These are phyloP conservation scores for Drosophila pachea DNA, from an alignment of 1,140 invertebrate genomes.

Conservation along the genomic window DNA sequence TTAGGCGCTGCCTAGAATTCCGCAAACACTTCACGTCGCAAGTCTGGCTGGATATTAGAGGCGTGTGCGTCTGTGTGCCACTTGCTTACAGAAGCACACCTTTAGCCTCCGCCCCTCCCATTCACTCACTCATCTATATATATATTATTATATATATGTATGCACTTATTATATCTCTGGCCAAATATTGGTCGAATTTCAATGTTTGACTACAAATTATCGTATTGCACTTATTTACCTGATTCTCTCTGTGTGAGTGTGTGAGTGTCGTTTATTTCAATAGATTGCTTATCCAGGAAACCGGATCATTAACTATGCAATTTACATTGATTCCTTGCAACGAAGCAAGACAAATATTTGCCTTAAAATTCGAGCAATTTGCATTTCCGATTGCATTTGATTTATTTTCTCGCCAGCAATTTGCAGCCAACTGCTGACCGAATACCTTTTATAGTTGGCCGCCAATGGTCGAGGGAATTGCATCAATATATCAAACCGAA, in stretches of 20 bases:
- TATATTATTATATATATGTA: conserved; percentile 5
- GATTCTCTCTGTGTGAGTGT: conserved; percentile 1
- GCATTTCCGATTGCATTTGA: conserved; percentile 19
- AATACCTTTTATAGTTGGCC: background rate
- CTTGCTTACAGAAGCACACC: conserved; percentile 1
- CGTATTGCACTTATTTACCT: conserved; percentile 1
- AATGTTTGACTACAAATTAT: conserved; percentile 8
- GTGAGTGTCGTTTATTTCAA: background rate
- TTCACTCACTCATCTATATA: too few species aligned
- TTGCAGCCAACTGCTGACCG: background rate
- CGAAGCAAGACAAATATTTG: conserved; percentile 25
- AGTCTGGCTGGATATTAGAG: conserved; percentile 34
- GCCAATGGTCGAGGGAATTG: background rate
- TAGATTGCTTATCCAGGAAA: conserved; percentile 10
- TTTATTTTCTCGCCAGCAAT: conserved; percentile 23
- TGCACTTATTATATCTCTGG: background rate
- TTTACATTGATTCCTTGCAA: conserved; percentile 4
- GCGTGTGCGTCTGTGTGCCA: conserved; percentile 2
- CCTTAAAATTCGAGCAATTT: conserved; percentile 12
- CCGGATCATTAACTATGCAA: background rate
- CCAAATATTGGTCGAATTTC: conserved; percentile 12
- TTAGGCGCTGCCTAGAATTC: conserved; percentile 52
- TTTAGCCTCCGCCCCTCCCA: too few species aligned
- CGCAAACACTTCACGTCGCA: conserved; percentile 44
- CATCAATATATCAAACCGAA: conserved; percentile 6